A percentile compares a stretch with the other conserved stretches of the same genome.
phyloP scores from a whole-genome alignment of 2,888 invertebrate genomes.

The Melieria crassipennis region DNA sequence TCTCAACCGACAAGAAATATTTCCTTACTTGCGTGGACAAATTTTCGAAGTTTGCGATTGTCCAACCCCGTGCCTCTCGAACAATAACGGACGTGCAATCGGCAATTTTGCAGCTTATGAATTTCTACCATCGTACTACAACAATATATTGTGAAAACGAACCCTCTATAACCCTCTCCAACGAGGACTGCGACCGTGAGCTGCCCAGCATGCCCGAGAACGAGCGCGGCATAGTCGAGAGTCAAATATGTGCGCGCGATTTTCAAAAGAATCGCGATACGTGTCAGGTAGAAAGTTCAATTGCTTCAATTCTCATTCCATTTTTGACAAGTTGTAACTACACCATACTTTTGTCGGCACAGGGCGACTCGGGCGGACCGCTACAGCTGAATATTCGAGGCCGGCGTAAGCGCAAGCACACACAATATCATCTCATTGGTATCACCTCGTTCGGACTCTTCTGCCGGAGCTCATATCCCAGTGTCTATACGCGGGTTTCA shows the following conservation, averaged over 20 bases:
- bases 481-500: constrained; percentile 60
- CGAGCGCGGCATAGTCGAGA: constrained; percentile 53
- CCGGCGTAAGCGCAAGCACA: constrained; percentile 43
- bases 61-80: no score
- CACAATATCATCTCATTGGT: constrained; percentile 59
- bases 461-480: constrained; percentile 58
- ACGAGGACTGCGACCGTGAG: constrained; percentile 53
- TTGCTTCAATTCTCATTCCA: not conserved
- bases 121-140: no score
- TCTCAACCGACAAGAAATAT: no score
- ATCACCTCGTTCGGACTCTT: constrained; percentile 62
- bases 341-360: not conserved
- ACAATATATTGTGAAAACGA: no score
- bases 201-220: constrained; percentile 52
- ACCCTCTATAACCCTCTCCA: constrained; percentile 40
- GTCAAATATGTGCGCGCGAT: constrained; percentile 62
- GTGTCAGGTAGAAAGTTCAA: constrained; percentile 51
- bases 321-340: not conserved
- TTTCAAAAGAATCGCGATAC: constrained; percentile 57
- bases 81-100: no score
- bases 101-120: no score
- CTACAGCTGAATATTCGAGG: constrained; percentile 58
- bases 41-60: no score
- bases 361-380: constrained; percentile 64
- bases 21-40: no score